Conservation (phyloP, 1,140 invertebrate species). For the Pteromalus puparum region DNA sequence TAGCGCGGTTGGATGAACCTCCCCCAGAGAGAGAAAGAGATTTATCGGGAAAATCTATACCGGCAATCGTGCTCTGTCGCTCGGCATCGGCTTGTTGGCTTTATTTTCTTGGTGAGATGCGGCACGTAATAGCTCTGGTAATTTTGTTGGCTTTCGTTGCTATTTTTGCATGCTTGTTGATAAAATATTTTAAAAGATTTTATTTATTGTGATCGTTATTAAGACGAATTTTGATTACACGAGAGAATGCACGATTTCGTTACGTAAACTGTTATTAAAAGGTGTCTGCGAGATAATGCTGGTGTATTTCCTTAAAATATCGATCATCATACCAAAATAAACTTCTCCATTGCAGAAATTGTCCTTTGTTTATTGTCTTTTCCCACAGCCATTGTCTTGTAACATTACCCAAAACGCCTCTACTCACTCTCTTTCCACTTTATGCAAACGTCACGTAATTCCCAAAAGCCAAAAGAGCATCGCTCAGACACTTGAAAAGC, state of each 20-base stretch:
- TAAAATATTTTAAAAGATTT: too few species aligned
- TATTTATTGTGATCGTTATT: too few species aligned
- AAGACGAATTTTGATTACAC: too few species aligned
- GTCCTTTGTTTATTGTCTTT: background rate
- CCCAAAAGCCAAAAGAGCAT: background rate
- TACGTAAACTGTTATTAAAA: too few species aligned
- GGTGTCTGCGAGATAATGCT: too few species aligned
- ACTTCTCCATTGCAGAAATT: too few species aligned
- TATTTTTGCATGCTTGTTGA: too few species aligned
- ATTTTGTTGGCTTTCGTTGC: background rate
- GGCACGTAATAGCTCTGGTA: background rate
- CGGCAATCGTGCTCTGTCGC: background rate
- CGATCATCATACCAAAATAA: too few species aligned
- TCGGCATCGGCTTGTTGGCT: background rate
- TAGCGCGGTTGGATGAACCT: background rate
- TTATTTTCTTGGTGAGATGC: background rate
- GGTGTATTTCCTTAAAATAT: too few species aligned
- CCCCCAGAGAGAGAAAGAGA: background rate
- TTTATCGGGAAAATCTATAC: constrained; percentile 44
- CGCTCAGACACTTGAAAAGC: background rate
- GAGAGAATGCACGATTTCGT: too few species aligned
- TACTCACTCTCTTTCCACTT: background rate
- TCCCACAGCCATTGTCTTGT: background rate
- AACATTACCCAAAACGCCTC: background rate
- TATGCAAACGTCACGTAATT: constrained; percentile 17